Conservation (phyloP, 2,113 vertebrate genomes). For the Hyaena hyaena region DNA sequence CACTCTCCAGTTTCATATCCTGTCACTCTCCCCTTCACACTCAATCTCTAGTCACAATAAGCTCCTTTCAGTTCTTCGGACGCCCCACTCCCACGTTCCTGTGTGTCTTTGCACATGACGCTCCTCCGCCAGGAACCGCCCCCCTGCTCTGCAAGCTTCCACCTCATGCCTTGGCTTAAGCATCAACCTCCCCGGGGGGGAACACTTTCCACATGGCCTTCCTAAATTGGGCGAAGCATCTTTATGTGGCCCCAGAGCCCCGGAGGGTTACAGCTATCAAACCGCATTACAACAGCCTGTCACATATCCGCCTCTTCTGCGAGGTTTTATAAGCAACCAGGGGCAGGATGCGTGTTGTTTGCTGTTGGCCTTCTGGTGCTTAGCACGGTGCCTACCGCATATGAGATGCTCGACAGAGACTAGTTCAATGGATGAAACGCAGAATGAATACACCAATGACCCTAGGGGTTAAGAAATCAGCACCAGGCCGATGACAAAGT, state of each 20-base stretch:
- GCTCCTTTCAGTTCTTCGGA: conserved; percentile 40
- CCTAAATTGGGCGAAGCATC: not conserved
- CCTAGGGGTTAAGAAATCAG: not conserved
- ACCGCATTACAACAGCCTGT: not conserved
- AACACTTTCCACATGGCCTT: not conserved
- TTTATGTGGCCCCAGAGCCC: not conserved
- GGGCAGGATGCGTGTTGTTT: not conserved
- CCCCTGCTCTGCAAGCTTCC: not conserved
- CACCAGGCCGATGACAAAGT: not conserved
- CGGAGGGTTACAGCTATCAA: not conserved
- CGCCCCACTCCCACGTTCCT: not conserved
- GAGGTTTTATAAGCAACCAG: not conserved
- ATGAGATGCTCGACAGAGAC: not conserved
- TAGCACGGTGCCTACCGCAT: not conserved
- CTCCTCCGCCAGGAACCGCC: conserved; percentile 37
- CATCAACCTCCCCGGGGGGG: not conserved
- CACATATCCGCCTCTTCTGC: not conserved
- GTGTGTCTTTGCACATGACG: conserved; percentile 33
- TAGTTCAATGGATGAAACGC: not conserved
- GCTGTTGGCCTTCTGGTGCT: not conserved
- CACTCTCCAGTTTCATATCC: conserved; percentile 47
- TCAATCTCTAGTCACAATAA: conserved; percentile 40
- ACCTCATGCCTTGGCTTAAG: conserved; percentile 28
- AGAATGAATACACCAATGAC: not conserved
- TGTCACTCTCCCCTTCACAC: not conserved